Base-by-base conservation (phyloP, 2,113 vertebrate species). In the Sarotherodon lohbergeri region DNA sequence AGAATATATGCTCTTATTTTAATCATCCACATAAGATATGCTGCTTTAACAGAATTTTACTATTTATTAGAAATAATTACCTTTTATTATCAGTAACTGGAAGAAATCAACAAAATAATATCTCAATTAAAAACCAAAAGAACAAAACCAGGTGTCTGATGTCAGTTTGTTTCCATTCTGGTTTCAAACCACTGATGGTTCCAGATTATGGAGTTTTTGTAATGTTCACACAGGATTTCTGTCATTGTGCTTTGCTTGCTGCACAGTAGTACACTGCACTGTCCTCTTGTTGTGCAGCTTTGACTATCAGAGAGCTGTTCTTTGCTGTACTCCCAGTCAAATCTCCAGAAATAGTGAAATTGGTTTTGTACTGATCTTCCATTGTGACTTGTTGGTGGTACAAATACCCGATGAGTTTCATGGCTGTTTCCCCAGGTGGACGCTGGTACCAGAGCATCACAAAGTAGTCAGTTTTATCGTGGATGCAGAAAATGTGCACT, bases 261-360 rank as follows among this genome's bases (percentile, higher is more conserved):
- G 94, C 92, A 91, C 95, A 95, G 89, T 90, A 95, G 71, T 95
- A 96, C 3, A 92, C n/a, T 5, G 85, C 92, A 4, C 36, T 89
- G 27, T 93, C 41, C 3, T 86, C 14, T 6, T 27, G 29, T 5
- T 19, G 50, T 22, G 48, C 0, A 2, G 13, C 2, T 0, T 14
- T 36, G 9, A 5, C 9, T 50, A 50, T 78, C 24, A 50, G 43
- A 78, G 24, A 78, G 46, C 71, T 10, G 9, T 78, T 78, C 9
- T 78, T 78, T 29, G 12, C n/a, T 66, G 71, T 78, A 78, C 17
- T 50, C 16, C 71, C 71, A 50, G 24, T 50, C 43, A 78, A 27
- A 78, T 78, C 71, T 19, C 71, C 71, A 19, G 27, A 32, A 11
- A 78, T 12, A 5, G 0, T 0, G 6, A 8, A 78, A 19, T 19